A percentile compares a stretch with the other conserved stretches of the same genome.
These are phyloP conservation scores for Caenorhabditis japonica DNA, from an alignment of 2,888 invertebrate genomes.

Conservation along the genomic window DNA sequence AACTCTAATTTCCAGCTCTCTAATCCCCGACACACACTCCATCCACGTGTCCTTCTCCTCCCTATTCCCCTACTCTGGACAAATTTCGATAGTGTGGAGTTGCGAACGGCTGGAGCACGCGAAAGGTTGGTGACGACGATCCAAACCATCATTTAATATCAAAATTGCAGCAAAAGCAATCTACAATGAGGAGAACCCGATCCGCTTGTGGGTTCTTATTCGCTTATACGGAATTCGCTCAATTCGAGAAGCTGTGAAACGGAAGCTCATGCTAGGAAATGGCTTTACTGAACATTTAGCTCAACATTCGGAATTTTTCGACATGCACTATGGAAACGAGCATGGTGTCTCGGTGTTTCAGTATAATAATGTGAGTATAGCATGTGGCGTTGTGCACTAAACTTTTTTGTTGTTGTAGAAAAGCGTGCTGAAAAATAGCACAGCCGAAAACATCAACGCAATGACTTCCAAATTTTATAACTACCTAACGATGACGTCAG, in stretches of 20 bases:
- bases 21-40: conserved; percentile 30
- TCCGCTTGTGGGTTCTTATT: conserved; percentile 47
- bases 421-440: not conserved
- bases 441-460: conserved; percentile 24
- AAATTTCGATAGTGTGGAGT: conserved; percentile 34
- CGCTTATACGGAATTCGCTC: conserved; percentile 47
- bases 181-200: conserved; percentile 31
- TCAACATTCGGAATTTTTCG: conserved; percentile 41
- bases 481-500: conserved; percentile 19
- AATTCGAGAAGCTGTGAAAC: conserved; percentile 34
- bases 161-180: conserved; percentile 5
- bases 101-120: conserved; percentile 14
- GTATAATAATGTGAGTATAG: conserved; percentile 37
- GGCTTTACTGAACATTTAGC: conserved; percentile 29
- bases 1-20: conserved; percentile 19
- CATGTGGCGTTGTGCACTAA: not conserved
- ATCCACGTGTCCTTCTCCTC: conserved; percentile 32
- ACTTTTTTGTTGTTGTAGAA: not conserved
- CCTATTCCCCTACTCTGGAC: conserved; percentile 39
- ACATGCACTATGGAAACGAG: conserved; percentile 36
- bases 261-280: conserved; percentile 44
- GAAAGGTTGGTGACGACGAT: too few species aligned
- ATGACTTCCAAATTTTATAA: conserved; percentile 47
- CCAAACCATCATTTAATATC: not conserved
- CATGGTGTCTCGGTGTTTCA: conserved; percentile 48